Conservation (phyloP, 2,888 invertebrate genomes). For the Chrysopilus asiliformis region DNA sequence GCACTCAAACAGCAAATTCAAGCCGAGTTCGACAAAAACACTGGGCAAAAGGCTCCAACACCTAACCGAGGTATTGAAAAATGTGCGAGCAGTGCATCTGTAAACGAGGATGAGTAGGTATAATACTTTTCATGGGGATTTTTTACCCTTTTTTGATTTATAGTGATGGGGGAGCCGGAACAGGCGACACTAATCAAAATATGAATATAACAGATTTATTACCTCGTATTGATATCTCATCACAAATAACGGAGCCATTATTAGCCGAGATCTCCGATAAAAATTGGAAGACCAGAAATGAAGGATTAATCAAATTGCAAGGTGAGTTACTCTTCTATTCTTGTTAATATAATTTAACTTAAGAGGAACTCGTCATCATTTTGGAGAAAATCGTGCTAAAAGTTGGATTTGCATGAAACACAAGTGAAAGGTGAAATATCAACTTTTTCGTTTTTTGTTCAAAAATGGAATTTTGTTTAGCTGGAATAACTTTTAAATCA, state of each 20-base stretch:
- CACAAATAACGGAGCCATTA: slow-evolving; percentile 67
- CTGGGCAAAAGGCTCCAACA: slow-evolving; percentile 61
- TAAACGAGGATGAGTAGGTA: slow-evolving; percentile 14
- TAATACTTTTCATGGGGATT: neutral
- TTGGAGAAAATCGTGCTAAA: too few species aligned
- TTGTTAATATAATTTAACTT: slow-evolving; percentile 1
- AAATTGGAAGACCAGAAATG: slow-evolving; percentile 71
- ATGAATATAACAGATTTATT: slow-evolving; percentile 54
- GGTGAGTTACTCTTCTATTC: slow-evolving; percentile 6
- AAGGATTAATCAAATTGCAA: slow-evolving; percentile 38
- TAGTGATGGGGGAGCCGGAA: slow-evolving; percentile 22
- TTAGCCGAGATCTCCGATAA: slow-evolving; percentile 73
- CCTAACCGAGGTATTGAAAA: slow-evolving; percentile 48
- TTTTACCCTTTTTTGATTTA: neutral
- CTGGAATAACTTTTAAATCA: too few species aligned
- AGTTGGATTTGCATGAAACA: too few species aligned
- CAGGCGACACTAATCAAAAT: slow-evolving; percentile 38
- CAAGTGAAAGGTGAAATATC: too few species aligned
- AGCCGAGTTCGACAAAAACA: slow-evolving; percentile 70
- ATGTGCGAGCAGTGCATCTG: slow-evolving; percentile 14
- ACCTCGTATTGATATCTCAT: slow-evolving; percentile 67
- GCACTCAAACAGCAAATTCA: slow-evolving; percentile 72
- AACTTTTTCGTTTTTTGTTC: too few species aligned
- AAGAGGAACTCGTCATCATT: too few species aligned
- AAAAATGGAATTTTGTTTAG: too few species aligned